Evolutionary conservation across 2,797 vertebrate species (phyloP), one percentile per base, ranked within the genome.

Genomic region (Micropoecilia bifurca): DNA sequence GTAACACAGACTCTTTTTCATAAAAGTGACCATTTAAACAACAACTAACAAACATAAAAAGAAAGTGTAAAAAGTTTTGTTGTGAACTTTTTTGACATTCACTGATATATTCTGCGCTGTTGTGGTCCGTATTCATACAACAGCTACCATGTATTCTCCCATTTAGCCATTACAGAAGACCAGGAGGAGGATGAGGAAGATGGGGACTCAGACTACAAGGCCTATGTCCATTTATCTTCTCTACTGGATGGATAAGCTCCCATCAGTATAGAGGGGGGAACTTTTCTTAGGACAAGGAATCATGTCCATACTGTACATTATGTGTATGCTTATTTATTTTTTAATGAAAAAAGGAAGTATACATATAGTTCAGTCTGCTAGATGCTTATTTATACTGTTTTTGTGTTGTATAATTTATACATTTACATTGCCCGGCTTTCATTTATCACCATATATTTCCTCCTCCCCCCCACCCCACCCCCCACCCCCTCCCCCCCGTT

Each of bases 271-370:
- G 22, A 43, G 66, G 41, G 94, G 95, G 96, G 90, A 95, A 96
- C 92, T 96, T 96, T 96, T 95, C 96, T 95, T 95, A 96, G 96
- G 96, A 96, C 95, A 96, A 94, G 83, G 95, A 97, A 96, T 96
- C 96, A 96, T 99, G 97, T 98, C 97, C 97, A 97, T 98, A 98
- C 97, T 99, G 98, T 99, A 99, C 96, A 99, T 97, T 93, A 98
- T 96, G 97, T 99, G 98, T 99, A 99, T 97, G 97, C 97, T 98
- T 99, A 99, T 99, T 99, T 99, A 99, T 99, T 99, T 98, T 97
- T 97, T 96, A 77, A 96, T 96, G 96, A 95, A 94, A 97, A 97
- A 97, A 96, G 95, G 94, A 98, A 98, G 96, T 98, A 98, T 97
- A 97, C 97, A 97, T 97, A 97, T 98, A 99, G 97, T 97, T 97